Evolutionary conservation across 2,113 vertebrate genomes (phyloP), one percentile per base, ranked within the genome.

Genomic region (Nipponia nippon): DNA sequence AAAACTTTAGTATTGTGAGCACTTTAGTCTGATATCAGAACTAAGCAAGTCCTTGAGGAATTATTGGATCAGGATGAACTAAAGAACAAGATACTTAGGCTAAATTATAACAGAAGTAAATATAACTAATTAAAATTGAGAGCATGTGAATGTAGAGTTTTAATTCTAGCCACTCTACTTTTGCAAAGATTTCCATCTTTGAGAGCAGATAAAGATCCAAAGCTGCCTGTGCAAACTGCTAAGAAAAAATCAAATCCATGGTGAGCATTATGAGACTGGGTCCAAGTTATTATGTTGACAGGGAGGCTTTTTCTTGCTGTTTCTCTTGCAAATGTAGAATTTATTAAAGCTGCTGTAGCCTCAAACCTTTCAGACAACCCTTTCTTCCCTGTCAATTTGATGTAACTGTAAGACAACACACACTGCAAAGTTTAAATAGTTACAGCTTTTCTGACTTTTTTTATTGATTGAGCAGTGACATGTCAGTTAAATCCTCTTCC

Each of bases 391-490:
- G 79, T 78, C 84, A 92, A 26, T 84, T 82, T 95, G 67, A 66
- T 50, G 27, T 84, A 86, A 46, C 42, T 49, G 62, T 72, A 92
- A 69, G 80, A 90, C 36, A 94, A 70, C 21, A 59, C 50, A 63
- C 27, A 23, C 21, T 63, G 27, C 9, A 84, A 73, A 65, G 72
- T 95, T 93, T 87, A 95, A 97, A 93, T 46, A 84, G 76, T 58
- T 90, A 70, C 78, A 95, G 34, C 10, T 95, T 95, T 96, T 95
- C 38, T 32, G 76, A 84, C 25, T 65, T 95, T 71, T 89, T 95
- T 96, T 79, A 91, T 92, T 96, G 85, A 96, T 82, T 91, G 77
- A 96, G 46, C 61, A 92, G 63, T 67, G 89, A 59, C 62, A 80
- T 10, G 4, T 69, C 58, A 92, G 71, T 77, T 70, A 77, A 95